These are phyloP conservation scores for Turnix velox DNA, from an alignment of 2,113 vertebrate species.

Conservation along the genomic window DNA sequence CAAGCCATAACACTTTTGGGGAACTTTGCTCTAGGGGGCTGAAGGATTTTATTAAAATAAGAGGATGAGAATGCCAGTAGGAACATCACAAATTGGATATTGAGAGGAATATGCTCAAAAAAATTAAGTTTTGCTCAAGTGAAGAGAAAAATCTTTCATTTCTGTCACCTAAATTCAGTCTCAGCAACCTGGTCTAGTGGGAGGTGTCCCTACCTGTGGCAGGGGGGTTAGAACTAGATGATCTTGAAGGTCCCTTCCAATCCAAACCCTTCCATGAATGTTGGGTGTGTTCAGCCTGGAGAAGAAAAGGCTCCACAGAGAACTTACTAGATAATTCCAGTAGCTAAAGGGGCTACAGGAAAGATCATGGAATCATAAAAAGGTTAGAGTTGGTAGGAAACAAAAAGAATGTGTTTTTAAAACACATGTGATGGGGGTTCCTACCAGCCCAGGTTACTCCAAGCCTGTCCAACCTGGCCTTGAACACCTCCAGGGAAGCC, in stretches of 20 bases:
- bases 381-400: too few relatives aligned
- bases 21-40: neutral
- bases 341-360: neutral
- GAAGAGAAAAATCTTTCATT: neutral
- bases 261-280: too few relatives aligned
- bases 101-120: fast-evolving
- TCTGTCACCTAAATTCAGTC: neutral
- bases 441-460: too few relatives aligned
- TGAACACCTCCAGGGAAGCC: too few relatives aligned
- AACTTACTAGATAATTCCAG: neutral
- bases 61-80: neutral
- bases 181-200: too few relatives aligned
- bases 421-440: too few relatives aligned
- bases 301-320: neutral
- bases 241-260: too few relatives aligned
- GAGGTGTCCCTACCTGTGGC: too few relatives aligned
- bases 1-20: neutral
- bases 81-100: neutral
- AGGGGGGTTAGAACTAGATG: too few relatives aligned
- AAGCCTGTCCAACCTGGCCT: too few relatives aligned
- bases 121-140: neutral
- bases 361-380: too few relatives aligned
- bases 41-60: neutral
- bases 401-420: too few relatives aligned
- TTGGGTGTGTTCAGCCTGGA: neutral